phyloP scores from a whole-genome alignment of 2,797 vertebrate genomes.

The Sebastes minor region DNA sequence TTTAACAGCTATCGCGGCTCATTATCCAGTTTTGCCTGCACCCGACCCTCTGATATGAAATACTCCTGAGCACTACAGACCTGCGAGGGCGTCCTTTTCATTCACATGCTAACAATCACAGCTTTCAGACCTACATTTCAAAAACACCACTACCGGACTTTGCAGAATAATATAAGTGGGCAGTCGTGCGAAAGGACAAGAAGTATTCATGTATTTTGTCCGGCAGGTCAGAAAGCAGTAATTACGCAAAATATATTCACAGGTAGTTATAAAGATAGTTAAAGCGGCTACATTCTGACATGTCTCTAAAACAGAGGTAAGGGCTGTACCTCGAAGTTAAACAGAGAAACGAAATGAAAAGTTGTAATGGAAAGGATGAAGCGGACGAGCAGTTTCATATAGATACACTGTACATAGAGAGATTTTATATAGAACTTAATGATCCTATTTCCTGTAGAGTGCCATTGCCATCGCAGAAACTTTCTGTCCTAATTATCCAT shows the following conservation, averaged over 20 bases:
- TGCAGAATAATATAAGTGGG: constrained; percentile 31
- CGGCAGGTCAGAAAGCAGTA: constrained; percentile 56
- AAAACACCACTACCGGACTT: constrained; percentile 25
- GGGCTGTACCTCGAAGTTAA: constrained; percentile 67
- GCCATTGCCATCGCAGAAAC: constrained; percentile 80
- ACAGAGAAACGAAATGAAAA: constrained; percentile 73
- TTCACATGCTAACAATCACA: constrained; percentile 34
- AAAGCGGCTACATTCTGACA: constrained; percentile 68
- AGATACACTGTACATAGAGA: constrained; percentile 54
- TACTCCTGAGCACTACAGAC: constrained; percentile 37
- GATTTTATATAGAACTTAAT: constrained; percentile 81
- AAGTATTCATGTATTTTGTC: constrained; percentile 38
- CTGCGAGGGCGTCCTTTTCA: constrained; percentile 54
- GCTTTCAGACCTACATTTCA: constrained; percentile 11
- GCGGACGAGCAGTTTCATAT: constrained; percentile 72
- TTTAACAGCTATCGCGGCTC: constrained; percentile 70
- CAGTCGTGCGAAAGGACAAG: constrained; percentile 25
- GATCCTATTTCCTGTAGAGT: constrained; percentile 82
- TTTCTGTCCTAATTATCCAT: constrained; percentile 89
- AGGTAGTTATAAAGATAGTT: constrained; percentile 66
- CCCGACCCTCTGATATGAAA: constrained; percentile 36
- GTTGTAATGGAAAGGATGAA: constrained; percentile 74
- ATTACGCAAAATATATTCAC: constrained; percentile 66
- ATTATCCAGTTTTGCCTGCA: constrained; percentile 67
- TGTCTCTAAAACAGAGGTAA: constrained; percentile 72